Conservation (phyloP, 2,888 invertebrate genomes). For the Hypolimnas misippus region DNA sequence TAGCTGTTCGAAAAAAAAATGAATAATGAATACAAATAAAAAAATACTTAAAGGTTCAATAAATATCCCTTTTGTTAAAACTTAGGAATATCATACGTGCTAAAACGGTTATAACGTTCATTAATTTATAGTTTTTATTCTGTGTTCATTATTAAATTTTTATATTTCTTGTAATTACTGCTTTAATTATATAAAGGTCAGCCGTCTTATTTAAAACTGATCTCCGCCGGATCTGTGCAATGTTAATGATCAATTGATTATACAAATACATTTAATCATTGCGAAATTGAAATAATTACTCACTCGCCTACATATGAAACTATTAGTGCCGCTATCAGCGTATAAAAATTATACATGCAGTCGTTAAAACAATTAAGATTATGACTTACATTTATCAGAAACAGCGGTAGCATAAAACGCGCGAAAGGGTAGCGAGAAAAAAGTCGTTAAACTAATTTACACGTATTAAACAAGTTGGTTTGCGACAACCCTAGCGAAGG, state of each 20-base stretch:
- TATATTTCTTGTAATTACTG: constrained; percentile 22
- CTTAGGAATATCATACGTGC: neutral
- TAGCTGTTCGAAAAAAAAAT: too few relatives aligned
- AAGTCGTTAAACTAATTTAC: constrained; percentile 37
- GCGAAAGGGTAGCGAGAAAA: constrained; percentile 25
- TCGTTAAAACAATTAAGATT: constrained; percentile 35
- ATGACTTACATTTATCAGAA: constrained; percentile 37
- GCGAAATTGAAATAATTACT: constrained; percentile 32
- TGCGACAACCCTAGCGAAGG: constrained; percentile 76
- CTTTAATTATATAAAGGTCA: constrained; percentile 35
- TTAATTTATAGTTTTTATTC: constrained; percentile 5
- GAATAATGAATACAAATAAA: too few relatives aligned
- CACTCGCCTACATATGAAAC: constrained; percentile 26
- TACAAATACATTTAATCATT: constrained; percentile 30
- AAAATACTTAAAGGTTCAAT: too few relatives aligned
- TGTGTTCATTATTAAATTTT: constrained; percentile 13
- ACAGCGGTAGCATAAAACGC: constrained; percentile 26
- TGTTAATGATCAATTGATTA: constrained; percentile 37
- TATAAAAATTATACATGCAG: constrained; percentile 32
- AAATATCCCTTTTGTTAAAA: neutral
- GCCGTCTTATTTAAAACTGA: constrained; percentile 33
- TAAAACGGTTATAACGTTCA: constrained; percentile 2
- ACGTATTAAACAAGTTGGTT: constrained; percentile 42
- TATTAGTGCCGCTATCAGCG: constrained; percentile 34
- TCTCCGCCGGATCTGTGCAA: constrained; percentile 35